Base-by-base conservation (phyloP, 2,888 invertebrate species). In the Schrankia costaestrigalis region DNA sequence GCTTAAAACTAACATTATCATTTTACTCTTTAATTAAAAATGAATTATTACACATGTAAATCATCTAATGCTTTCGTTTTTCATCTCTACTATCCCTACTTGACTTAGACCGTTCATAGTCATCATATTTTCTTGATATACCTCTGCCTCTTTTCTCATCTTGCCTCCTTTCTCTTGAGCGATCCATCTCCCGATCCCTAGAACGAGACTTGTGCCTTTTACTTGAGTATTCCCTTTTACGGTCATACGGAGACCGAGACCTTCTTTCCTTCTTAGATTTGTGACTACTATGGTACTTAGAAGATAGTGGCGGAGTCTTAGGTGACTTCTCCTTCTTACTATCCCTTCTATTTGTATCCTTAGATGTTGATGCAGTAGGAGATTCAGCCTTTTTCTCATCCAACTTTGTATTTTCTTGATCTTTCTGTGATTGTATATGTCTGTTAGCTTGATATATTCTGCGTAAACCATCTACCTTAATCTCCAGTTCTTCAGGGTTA, bases 151-250 rank as follows among this genome's bases (percentile, higher is more conserved):
- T 46, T 29, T 87, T 87, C 12, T 87, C 87, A 43, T 87, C 87
- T 3, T 67, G 56, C 3, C 87, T 58, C 2, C 87, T 45, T 27
- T 87, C 87, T 23, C 87, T 69, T 0, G 82, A 78, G 0, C 87
- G 62, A 6, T 86, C 86, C 1, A 64, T 11, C 10, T 87, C 86
- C 11, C 85, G 49, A n/a, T 87, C 87, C 4, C 87, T 63, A 0
- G 88, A 86, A 1, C 89, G 65, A 4, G 88, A 87, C 50, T 87
- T 85, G 26, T 87, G 86, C 23, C 88, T 70, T 45, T 89, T 89
- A 48, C 72, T 82, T 0, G 79, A 73, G 44, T 86, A 85, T 8
- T 87, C 84, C 25, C 87, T 63, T 43, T 89, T 89, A 4, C 88
- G 69, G 19, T 89, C 89, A 60, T 89, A 87, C 0, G 89, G 88